These are phyloP conservation scores for Enteromius radiatus DNA, from an alignment of 2,797 vertebrate genomes.

Conservation along the genomic window DNA sequence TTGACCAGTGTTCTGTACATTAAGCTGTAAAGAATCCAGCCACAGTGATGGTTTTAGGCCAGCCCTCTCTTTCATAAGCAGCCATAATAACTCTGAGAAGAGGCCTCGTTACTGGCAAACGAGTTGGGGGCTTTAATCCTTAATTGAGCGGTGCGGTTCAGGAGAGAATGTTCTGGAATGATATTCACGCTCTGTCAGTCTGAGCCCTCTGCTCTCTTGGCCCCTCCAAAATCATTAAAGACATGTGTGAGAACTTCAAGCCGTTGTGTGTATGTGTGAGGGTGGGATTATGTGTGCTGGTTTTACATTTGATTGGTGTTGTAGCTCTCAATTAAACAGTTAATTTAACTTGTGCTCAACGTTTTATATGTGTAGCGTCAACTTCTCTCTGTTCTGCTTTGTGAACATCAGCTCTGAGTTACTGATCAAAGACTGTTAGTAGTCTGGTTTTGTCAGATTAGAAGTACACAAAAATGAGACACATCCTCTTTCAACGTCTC, in stretches of 20 bases:
- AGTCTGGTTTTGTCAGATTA: slow-evolving; percentile 6
- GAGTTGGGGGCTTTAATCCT: slow-evolving; percentile 64
- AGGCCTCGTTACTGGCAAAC: slow-evolving; percentile 54
- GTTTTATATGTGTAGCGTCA: background rate
- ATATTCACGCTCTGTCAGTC: slow-evolving; percentile 70
- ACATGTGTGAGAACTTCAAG: slow-evolving; percentile 57
- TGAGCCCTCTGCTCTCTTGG: slow-evolving; percentile 65
- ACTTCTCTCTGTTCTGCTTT: slow-evolving; percentile 3
- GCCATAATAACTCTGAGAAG: slow-evolving; percentile 61
- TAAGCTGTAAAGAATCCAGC: slow-evolving; percentile 57
- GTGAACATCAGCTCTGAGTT: background rate
- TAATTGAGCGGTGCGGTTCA: slow-evolving; percentile 67
- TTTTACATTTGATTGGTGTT: slow-evolving; percentile 33
- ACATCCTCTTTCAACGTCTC: background rate
- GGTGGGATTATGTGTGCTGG: slow-evolving; percentile 12
- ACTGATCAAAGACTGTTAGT: slow-evolving; percentile 12
- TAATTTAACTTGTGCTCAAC: slow-evolving; percentile 17
- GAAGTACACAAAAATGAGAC: background rate
- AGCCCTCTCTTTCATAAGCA: slow-evolving; percentile 47
- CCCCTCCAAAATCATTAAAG: slow-evolving; percentile 65
- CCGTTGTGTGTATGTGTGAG: background rate
- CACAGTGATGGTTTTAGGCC: slow-evolving; percentile 46
- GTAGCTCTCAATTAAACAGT: slow-evolving; percentile 26
- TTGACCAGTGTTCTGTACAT: slow-evolving; percentile 34
- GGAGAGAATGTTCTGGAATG: slow-evolving; percentile 60